These are phyloP conservation scores for Cryptotermes secundus DNA, from an alignment of 1,140 invertebrate species.

Conservation along the genomic window DNA sequence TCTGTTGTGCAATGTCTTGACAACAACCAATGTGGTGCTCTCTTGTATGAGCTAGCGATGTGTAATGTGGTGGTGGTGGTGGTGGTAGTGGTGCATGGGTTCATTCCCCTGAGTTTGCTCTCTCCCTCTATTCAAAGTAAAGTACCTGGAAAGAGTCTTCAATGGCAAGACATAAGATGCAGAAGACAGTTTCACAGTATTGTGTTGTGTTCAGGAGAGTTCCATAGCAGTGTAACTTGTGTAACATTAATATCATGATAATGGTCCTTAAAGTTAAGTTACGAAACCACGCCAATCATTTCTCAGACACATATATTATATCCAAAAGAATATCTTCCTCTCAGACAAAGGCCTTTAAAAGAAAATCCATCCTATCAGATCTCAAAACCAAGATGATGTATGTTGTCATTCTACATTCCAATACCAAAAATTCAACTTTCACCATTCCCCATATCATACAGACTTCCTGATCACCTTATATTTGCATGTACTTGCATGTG, in stretches of 20 bases:
- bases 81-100: slow-evolving; percentile 16
- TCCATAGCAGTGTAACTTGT: not conserved
- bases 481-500: too few species aligned
- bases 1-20: slow-evolving; percentile 16
- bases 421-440: too few species aligned
- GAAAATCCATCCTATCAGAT: too few species aligned
- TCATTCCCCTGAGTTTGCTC: slow-evolving; percentile 10
- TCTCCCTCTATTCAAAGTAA: slow-evolving; percentile 16
- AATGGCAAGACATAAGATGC: not conserved
- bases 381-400: too few species aligned
- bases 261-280: too few species aligned
- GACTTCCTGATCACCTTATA: too few species aligned
- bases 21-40: slow-evolving; percentile 14
- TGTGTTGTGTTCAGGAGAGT: not conserved
- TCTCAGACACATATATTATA: too few species aligned
- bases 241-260: not conserved
- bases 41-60: slow-evolving; percentile 15
- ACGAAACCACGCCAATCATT: too few species aligned
- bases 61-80: slow-evolving; percentile 17
- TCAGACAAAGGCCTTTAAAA: too few species aligned
- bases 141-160: slow-evolving; percentile 15
- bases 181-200: not conserved
- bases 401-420: too few species aligned
- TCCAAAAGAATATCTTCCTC: too few species aligned
- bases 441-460: too few species aligned